Evolutionary conservation across 1,140 invertebrate species (phyloP), one percentile per base, ranked within the genome.

Genomic region (Piezodorus guildinii): DNA sequence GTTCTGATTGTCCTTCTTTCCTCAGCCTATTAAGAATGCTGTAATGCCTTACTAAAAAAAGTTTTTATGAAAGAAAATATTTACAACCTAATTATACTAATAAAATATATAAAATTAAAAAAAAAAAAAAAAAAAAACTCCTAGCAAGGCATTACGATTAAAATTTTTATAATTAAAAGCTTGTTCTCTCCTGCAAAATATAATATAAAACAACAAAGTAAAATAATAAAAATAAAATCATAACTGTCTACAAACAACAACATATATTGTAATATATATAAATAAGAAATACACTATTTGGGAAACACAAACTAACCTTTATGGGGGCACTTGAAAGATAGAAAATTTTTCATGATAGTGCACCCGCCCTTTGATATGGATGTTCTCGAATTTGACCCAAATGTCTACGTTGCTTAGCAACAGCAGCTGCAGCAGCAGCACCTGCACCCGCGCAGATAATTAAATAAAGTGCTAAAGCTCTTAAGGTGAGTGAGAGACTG

Each of bases 331-430:
- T 43, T 23, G 45, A 63, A 34, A 45, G 52, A 45, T 60, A 67
- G 52, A 62, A 61, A 27, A 62, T 52, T 49, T 52, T 63, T 67
- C 65, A 69, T 58, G 68, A 67, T 62, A 70, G 70, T 78, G 86
- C 85, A 76, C 86, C 88, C 74, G 88, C 87, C 81, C 89, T 89
- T 84, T 91, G 88, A 83, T 92, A 92, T 78, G 89, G 89, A 83
- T 92, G 89, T 78, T 92, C 89, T 81, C 87, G 82, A 77, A 88
- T 84, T 78, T 87, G 85, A 81, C 85, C 83, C 79, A 88, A 80
- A 79, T 84, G 85, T 75, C 86, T 83, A 74, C 83, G 82, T 77
- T 85, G 82, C 77, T 84, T 85, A 70, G 81, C 83, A 76, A 82
- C 85, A 77, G 83, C 85, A 80, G 86, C 64, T 69, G 81, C 83